Evolutionary conservation across 1,140 invertebrate species (phyloP).

Genomic region (Monomorium pharaonis): DNA sequence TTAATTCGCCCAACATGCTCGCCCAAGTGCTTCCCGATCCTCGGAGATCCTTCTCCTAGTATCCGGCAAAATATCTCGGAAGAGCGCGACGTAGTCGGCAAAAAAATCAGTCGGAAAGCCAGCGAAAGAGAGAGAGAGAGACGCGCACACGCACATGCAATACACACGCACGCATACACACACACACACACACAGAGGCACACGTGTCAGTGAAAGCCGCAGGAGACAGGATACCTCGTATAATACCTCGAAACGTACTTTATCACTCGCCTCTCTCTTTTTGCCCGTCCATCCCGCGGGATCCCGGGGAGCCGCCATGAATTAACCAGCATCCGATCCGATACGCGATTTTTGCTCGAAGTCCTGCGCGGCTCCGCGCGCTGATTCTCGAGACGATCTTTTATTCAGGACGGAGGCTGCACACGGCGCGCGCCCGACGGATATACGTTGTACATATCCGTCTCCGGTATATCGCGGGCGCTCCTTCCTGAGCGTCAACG

Average conservation of each 20-base stretch:
- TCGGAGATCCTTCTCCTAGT: slow-evolving; percentile 8
- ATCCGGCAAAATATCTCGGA: slow-evolving; percentile 32
- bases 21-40: slow-evolving; percentile 31
- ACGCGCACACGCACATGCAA: neutral
- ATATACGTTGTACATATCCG: neutral
- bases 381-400: slow-evolving; percentile 75
- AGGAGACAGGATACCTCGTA: slow-evolving; percentile 36
- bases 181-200: neutral
- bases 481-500: slow-evolving; percentile 8
- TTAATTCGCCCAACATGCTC: slow-evolving; percentile 48
- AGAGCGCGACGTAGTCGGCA: slow-evolving; percentile 1
- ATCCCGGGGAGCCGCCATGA: slow-evolving; percentile 70
- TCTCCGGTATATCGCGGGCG: neutral
- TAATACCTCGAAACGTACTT: slow-evolving; percentile 61
- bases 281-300: slow-evolving; percentile 51
- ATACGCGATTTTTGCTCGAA: slow-evolving; percentile 70
- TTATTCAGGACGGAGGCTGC: slow-evolving; percentile 73
- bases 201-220: neutral
- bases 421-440: slow-evolving; percentile 20
- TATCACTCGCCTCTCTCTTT: slow-evolving; percentile 66
- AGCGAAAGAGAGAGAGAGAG: neutral
- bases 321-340: slow-evolving; percentile 77
- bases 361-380: slow-evolving; percentile 30
- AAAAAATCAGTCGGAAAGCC: slow-evolving; percentile 30
- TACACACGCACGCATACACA: neutral